Evolutionary conservation across 2,797 vertebrate genomes (phyloP).

Genomic region (Siniperca scherzeri): DNA sequence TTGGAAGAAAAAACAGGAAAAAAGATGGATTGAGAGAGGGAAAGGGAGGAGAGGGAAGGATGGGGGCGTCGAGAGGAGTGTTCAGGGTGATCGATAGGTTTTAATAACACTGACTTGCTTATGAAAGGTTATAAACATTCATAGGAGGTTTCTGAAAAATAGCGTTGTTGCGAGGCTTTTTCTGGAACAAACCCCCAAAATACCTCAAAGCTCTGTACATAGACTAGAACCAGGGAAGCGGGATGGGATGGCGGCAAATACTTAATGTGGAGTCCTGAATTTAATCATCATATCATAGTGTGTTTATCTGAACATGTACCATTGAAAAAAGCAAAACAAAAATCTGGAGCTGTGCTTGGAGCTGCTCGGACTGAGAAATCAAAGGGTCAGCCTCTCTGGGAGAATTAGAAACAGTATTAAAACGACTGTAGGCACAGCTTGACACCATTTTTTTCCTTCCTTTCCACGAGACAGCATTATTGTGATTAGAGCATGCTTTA

Average conservation of each 20-base stretch:
- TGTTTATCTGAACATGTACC: slow-evolving; percentile 66
- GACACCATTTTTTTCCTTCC: slow-evolving; percentile 55
- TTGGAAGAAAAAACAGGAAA: slow-evolving; percentile 44
- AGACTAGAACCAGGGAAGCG: slow-evolving; percentile 40
- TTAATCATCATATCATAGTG: slow-evolving; percentile 46
- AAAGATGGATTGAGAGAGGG: slow-evolving; percentile 23
- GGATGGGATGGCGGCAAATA: slow-evolving; percentile 52
- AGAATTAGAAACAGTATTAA: slow-evolving; percentile 72
- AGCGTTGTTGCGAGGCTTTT: slow-evolving; percentile 49
- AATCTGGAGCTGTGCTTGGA: slow-evolving; percentile 70
- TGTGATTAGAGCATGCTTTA: slow-evolving; percentile 83
- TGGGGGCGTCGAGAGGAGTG: slow-evolving; percentile 25
- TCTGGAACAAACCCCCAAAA: slow-evolving; percentile 68
- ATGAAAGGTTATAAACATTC: slow-evolving; percentile 83
- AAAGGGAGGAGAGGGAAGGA: neutral
- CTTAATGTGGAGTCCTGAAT: slow-evolving; percentile 68
- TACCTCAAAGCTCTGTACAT: slow-evolving; percentile 77
- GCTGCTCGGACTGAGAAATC: slow-evolving; percentile 62
- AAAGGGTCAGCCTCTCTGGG: slow-evolving; percentile 54
- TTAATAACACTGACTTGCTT: slow-evolving; percentile 81
- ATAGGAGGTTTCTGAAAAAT: slow-evolving; percentile 74
- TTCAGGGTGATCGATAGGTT: slow-evolving; percentile 47
- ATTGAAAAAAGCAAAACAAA: slow-evolving; percentile 20
- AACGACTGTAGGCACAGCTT: slow-evolving; percentile 79
- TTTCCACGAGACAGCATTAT: slow-evolving; percentile 71